A percentile compares a stretch with the other conserved stretches of the same genome.
Evolutionary conservation across 2,888 invertebrate genomes (phyloP).

Genomic region (Mylabris sibirica): DNA sequence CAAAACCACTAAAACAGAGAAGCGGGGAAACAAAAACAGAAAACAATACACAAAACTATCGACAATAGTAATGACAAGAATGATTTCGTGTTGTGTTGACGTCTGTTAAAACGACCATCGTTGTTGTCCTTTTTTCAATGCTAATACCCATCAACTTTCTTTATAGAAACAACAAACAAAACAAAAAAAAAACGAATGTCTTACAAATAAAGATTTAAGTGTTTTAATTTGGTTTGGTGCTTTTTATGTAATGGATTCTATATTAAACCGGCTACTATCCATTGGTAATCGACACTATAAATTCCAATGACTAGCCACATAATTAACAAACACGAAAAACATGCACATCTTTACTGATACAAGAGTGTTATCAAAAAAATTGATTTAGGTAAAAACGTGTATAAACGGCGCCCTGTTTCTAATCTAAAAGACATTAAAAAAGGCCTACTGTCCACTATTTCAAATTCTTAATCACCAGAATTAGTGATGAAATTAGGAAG

Average conservation of each 20-base stretch:
- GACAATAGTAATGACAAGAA: not conserved
- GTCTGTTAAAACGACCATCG: not conserved
- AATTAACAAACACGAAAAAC: not conserved
- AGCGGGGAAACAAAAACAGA: too few relatives aligned
- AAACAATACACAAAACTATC: not conserved
- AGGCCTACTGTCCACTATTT: not conserved
- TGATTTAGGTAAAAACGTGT: not conserved
- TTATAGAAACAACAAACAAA: not conserved
- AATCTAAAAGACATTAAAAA: not conserved
- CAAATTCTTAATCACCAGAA: not conserved
- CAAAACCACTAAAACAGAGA: too few relatives aligned
- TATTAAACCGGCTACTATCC: not conserved
- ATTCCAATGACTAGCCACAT: not conserved
- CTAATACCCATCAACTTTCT: not conserved
- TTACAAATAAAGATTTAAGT: not conserved
- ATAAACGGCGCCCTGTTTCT: conserved; percentile 5
- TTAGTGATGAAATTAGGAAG: not conserved
- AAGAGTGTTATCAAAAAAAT: not conserved
- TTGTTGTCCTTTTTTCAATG: not conserved
- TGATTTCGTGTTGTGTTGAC: not conserved
- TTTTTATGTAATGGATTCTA: too few relatives aligned
- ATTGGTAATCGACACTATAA: not conserved
- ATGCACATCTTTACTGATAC: not conserved
- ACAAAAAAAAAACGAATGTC: not conserved
- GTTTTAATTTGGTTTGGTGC: too few relatives aligned